Evolutionary conservation across 2,113 vertebrate genomes (phyloP), one percentile per base, ranked within the genome.

Genomic region (Tylochromis polylepis): DNA sequence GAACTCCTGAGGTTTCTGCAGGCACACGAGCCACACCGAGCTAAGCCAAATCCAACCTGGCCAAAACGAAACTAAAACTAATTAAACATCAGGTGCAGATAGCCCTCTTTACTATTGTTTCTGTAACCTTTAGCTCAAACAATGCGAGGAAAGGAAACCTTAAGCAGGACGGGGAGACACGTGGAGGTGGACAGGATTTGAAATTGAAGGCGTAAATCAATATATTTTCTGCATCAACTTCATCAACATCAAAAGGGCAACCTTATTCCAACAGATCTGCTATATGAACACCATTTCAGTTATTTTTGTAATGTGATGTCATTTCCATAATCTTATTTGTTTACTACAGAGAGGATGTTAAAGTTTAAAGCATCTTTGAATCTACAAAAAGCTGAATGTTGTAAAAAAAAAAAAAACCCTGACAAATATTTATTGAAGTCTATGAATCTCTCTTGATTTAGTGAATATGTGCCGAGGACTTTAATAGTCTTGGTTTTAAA

Each of bases 101-200:
- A 70, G 62, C 34, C 46, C 5, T 18, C 5, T 12, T 4, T 9
- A 0, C 12, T 31, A 79, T 77, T 85, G 85, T 83, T 77, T 70
- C 60, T 10, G 1, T 86, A 60, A 91, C 90, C 90, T 91, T 90
- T 62, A 79, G 41, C 86, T 59, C 15, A n/a, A 49, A 43, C 34
- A 49, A 56, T 20, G 46, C 2, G 43, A 79, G 57, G 79, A 70
- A 43, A 51, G 20, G 34, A 80, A 75, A 38, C 46, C 22, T 67
- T 11, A 38, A 18, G 80, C 5, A 41, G 16, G 1, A 31, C 29
- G 53, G 5, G 16, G 8, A 70, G 53, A 78, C 34, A 14, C 3
- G 16, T 9, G 18, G 9, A 81, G 22, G 72, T 41, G 27, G 31
- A 82, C 10, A 16, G 7, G 22, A 34, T 46, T 55, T 81, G 20